These are phyloP conservation scores for Empis livida DNA, from an alignment of 2,888 invertebrate genomes.

Conservation along the genomic window DNA sequence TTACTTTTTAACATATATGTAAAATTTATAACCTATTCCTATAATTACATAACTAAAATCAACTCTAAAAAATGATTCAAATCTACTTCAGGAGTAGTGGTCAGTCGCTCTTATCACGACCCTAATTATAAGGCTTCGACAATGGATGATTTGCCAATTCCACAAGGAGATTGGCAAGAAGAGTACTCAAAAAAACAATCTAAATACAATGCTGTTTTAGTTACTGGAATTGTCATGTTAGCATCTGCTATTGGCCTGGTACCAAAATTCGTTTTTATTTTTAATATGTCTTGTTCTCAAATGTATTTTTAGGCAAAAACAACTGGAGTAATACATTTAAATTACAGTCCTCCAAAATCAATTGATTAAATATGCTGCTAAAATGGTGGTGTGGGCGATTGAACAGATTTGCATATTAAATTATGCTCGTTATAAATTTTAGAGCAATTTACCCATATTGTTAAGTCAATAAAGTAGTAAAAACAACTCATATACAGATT, in stretches of 20 bases:
- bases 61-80: too few species aligned
- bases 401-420: too few species aligned
- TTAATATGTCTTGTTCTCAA: constrained; percentile 9
- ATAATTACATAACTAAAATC: too few species aligned
- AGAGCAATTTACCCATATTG: neutral
- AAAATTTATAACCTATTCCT: too few species aligned
- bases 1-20: too few species aligned
- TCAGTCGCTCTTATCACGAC: constrained; percentile 18
- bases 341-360: constrained; percentile 47
- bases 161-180: constrained; percentile 65
- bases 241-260: constrained; percentile 31
- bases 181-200: constrained; percentile 49
- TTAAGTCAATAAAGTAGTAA: too few species aligned
- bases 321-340: constrained; percentile 48
- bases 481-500: neutral
- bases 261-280: constrained; percentile 9
- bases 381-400: too few species aligned
- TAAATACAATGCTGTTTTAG: constrained; percentile 53
- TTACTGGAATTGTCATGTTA: constrained; percentile 42
- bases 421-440: neutral
- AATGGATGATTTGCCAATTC: constrained; percentile 67
- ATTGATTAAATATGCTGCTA: constrained; percentile 44
- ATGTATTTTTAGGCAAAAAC: constrained; percentile 42
- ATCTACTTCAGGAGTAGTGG: too few species aligned
- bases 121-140: constrained; percentile 29